Base-by-base conservation (phyloP, 2,113 vertebrate species). In the Motacilla alba region DNA sequence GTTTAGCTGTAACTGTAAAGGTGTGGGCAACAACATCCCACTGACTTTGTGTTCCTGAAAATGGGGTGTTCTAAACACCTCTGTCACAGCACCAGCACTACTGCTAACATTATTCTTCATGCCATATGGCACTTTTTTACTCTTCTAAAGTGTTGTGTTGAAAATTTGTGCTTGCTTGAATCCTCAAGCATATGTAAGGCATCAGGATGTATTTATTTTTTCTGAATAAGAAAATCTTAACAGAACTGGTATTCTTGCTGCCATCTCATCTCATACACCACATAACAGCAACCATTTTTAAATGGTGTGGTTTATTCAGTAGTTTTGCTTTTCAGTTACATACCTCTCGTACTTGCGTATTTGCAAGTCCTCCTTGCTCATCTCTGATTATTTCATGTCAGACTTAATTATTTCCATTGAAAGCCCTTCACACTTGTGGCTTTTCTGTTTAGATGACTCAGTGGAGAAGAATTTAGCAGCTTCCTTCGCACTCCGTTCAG, bases 401-500 rank as follows among this genome's bases (percentile, higher is more conserved):
- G 8, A 58, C 68, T 39, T 56, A 39, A 63, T 2, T 81, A 37
- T 64, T 83, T 77, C 24, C 5, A 17, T 18, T 77, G 37, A 49
- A 95, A 83, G 9, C 9, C 20, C 26, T 66, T 95, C n/a, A 44
- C 26, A 19, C 6, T 43, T 27, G 28, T 44, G 19, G 9, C 9
- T 87, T 55, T 83, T 74, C 43, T 74, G 22, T 62, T 83, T 58
- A 30, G 59, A 28, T 70, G 27, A 58, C 37, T 85, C 12, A 3
- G 18, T 62, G 53, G 35, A 39, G 8, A 35, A 43, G 15, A 66
- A 84, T 62, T 89, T 46, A 68, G 47, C 15, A 67, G 3, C 66
- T 79, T 39, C 20, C n/a, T 58, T 64, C 10, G 5, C 0, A 0
- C 2, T 53, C 4, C n/a, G 15, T 50, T 87, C 43, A 41, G 49